These are phyloP conservation scores for Lycaon pictus DNA, from an alignment of 2,113 vertebrate species.

Conservation along the genomic window DNA sequence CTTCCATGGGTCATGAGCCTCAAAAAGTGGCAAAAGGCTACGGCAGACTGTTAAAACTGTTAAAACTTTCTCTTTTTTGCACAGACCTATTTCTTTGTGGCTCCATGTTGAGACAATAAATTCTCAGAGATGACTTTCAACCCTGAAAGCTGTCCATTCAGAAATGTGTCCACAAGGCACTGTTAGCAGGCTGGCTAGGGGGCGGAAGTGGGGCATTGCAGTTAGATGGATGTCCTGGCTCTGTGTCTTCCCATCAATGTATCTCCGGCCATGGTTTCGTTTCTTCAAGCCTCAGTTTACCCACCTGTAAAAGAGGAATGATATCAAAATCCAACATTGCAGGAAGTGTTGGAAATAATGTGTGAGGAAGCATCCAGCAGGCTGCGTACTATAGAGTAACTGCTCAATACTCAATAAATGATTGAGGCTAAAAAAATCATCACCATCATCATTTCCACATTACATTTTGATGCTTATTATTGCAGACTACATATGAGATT, in stretches of 20 bases:
- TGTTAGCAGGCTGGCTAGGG: background rate
- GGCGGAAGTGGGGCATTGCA: rapidly evolving
- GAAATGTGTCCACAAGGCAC: rapidly evolving
- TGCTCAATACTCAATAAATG: background rate
- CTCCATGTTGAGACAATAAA: background rate
- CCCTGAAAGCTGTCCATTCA: background rate
- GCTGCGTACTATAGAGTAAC: background rate
- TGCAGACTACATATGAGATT: background rate
- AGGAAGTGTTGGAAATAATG: background rate
- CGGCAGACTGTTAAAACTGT: background rate
- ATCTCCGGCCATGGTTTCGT: background rate
- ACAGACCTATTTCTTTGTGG: background rate
- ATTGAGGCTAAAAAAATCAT: background rate
- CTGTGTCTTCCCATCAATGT: background rate
- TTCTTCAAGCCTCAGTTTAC: background rate
- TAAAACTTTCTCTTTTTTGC: background rate
- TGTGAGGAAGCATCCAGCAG: background rate
- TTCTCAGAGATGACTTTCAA: background rate
- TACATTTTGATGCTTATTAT: background rate
- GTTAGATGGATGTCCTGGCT: background rate
- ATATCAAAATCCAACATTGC: background rate
- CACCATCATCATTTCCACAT: background rate
- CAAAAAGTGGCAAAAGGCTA: background rate
- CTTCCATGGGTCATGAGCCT: background rate
- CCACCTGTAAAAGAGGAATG: background rate